phyloP scores from a whole-genome alignment of 2,797 vertebrate species.

The Rhadinocentrus ornatus region DNA sequence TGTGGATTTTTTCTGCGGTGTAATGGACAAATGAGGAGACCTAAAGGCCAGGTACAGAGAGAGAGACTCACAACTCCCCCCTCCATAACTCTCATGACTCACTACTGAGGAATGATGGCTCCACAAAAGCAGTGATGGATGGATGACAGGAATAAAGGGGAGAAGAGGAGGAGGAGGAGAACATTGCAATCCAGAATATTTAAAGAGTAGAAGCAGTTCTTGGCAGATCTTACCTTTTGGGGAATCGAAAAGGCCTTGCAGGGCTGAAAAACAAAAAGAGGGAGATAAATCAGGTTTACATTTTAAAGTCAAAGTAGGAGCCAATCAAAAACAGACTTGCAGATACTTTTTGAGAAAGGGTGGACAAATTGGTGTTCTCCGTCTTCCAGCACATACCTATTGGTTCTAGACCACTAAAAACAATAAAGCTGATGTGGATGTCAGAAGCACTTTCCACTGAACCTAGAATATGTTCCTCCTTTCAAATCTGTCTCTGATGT shows the following conservation, averaged over 20 bases:
- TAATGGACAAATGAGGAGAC: slow-evolving; percentile 24
- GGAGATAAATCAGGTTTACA: slow-evolving; percentile 67
- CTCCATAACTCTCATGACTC: slow-evolving; percentile 67
- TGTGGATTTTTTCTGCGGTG: not conserved
- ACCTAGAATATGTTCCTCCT: not conserved
- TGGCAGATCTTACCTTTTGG: slow-evolving; percentile 92
- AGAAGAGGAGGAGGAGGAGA: slow-evolving; percentile 22
- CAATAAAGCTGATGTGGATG: slow-evolving; percentile 44
- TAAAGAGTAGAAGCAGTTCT: slow-evolving; percentile 36
- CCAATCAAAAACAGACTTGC: slow-evolving; percentile 53
- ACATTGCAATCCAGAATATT: slow-evolving; percentile 45
- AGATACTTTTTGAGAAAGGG: slow-evolving; percentile 33
- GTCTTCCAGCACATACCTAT: slow-evolving; percentile 11
- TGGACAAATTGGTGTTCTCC: slow-evolving; percentile 38
- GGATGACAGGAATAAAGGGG: slow-evolving; percentile 49
- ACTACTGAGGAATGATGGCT: slow-evolving; percentile 72
- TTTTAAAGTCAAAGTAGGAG: slow-evolving; percentile 65
- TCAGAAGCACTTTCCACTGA: slow-evolving; percentile 42
- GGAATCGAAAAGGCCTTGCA: slow-evolving; percentile 91
- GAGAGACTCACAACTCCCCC: slow-evolving; percentile 38
- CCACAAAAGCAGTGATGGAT: slow-evolving; percentile 61
- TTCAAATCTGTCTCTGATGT: slow-evolving; percentile 38
- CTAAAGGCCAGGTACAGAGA: slow-evolving; percentile 43
- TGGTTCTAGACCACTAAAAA: slow-evolving; percentile 13
- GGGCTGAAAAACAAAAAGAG: slow-evolving; percentile 85